A percentile compares a stretch with the other conserved stretches of the same genome.
phyloP scores from a whole-genome alignment of 2,797 vertebrate species.

The Ceryle rudis region DNA sequence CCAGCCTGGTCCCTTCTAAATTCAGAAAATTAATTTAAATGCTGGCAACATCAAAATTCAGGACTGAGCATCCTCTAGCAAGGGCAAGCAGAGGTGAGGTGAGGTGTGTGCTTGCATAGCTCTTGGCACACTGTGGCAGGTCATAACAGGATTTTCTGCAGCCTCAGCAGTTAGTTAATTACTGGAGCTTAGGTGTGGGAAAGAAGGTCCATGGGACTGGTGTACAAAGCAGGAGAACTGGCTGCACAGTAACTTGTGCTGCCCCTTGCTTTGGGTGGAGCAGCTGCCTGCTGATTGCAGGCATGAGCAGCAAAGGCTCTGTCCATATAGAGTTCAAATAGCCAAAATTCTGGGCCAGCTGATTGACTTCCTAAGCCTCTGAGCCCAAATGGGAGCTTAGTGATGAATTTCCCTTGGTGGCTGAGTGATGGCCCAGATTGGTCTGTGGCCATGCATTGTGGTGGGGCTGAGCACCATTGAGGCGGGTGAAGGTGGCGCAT shows the following conservation, averaged over 20 bases:
- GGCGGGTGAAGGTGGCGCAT: neutral
- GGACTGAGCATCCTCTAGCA: neutral
- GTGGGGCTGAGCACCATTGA: neutral
- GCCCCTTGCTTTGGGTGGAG: neutral
- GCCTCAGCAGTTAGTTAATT: neutral
- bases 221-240: neutral
- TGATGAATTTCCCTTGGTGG: neutral
- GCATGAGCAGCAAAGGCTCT: neutral
- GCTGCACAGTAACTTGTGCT: rapidly evolving
- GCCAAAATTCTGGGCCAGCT: neutral
- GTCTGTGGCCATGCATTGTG: rapidly evolving
- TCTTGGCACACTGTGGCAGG: neutral
- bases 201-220: neutral
- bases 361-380: neutral
- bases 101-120: rapidly evolving
- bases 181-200: neutral
- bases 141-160: neutral
- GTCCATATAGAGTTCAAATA: neutral
- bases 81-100: neutral
- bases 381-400: neutral
- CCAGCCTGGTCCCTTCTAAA: neutral
- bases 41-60: neutral
- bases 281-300: neutral
- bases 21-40: neutral
- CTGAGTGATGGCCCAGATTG: rapidly evolving